Percentiles rank a stretch among this genome's conserved stretches.
Conservation (phyloP, 2,113 vertebrate genomes). For the Phyllostomus discolor region DNA sequence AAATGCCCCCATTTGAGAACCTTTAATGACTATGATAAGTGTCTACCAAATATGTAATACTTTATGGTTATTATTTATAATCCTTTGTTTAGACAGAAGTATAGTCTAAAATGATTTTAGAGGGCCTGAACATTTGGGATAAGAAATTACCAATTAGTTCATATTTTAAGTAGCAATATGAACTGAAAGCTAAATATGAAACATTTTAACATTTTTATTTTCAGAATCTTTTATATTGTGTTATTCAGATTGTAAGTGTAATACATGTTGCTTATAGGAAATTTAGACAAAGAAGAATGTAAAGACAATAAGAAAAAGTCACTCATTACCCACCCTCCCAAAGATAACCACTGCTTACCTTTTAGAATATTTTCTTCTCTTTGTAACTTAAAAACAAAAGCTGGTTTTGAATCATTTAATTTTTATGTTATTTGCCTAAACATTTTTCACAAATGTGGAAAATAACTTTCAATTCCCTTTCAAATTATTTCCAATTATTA, state of each 20-base stretch:
- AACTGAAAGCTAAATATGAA: background rate
- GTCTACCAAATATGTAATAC: background rate
- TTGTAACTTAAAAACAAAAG: background rate
- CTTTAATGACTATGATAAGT: background rate
- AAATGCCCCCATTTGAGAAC: background rate
- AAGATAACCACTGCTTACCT: background rate
- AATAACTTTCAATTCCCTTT: background rate
- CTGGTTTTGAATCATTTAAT: background rate
- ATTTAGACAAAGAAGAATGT: background rate
- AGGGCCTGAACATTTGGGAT: background rate
- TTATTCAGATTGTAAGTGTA: background rate
- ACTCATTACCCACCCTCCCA: background rate
- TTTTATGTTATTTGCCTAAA: background rate
- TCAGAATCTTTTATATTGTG: background rate
- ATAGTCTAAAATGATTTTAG: background rate
- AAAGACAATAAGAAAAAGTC: background rate
- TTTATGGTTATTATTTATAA: background rate
- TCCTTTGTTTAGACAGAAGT: slow-evolving; percentile 6
- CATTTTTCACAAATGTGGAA: background rate
- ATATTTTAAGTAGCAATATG: background rate
- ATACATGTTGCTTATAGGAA: background rate
- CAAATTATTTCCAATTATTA: background rate
- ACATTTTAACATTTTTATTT: background rate
- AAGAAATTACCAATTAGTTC: background rate
- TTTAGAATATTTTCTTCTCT: background rate